phyloP scores from a whole-genome alignment of 2,888 invertebrate species.

The Clitarchus hookeri region DNA sequence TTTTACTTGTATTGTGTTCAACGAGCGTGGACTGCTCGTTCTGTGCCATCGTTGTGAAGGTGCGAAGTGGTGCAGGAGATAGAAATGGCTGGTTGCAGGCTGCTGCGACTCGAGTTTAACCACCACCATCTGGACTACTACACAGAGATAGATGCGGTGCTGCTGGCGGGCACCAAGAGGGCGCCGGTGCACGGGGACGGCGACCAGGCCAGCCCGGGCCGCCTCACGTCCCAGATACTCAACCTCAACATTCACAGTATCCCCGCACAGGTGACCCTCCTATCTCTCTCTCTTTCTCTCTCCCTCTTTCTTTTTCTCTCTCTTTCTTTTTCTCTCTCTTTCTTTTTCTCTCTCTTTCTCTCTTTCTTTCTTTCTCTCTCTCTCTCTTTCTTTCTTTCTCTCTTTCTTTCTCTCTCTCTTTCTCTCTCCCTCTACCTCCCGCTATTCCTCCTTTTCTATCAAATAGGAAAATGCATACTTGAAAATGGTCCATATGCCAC shows the following conservation, averaged over 20 bases:
- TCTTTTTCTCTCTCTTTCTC: background rate
- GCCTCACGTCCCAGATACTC: constrained; percentile 43
- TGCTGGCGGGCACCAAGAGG: constrained; percentile 72
- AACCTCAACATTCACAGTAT: constrained; percentile 44
- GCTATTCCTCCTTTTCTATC: background rate
- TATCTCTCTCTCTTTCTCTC: background rate
- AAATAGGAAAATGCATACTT: too few species aligned
- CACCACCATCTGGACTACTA: constrained; percentile 81
- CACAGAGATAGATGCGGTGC: constrained; percentile 84
- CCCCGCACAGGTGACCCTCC: constrained; percentile 40
- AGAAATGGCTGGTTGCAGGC: constrained; percentile 57
- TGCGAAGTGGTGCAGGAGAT: background rate
- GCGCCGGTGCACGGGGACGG: constrained; percentile 46
- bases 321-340: background rate
- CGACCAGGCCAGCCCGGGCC: constrained; percentile 28
- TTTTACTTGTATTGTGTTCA: background rate
- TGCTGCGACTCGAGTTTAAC: constrained; percentile 84
- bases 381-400: background rate
- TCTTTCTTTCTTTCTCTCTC: background rate
- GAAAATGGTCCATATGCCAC: too few species aligned
- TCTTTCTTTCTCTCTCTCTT: background rate
- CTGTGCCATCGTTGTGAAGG: background rate
- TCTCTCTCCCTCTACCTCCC: background rate
- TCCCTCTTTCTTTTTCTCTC: background rate
- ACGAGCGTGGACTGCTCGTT: background rate